Base-by-base conservation (phyloP, 2,113 vertebrate genomes). In the Brachyhypopomus occidentalis region DNA sequence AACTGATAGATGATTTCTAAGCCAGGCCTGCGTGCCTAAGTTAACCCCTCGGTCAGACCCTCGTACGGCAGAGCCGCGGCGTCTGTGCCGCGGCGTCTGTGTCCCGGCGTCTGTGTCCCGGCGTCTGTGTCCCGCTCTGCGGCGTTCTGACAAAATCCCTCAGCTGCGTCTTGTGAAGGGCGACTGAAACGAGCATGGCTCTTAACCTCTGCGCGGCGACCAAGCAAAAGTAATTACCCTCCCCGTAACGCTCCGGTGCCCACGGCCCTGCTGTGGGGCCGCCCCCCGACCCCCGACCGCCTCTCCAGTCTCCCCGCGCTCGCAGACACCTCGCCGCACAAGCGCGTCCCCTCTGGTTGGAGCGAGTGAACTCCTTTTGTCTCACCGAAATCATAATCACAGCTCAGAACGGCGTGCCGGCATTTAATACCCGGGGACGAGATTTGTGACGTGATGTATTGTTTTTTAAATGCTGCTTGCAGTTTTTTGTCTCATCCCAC, bases 151-250 rank as follows among this genome's bases (percentile, higher is more conserved):
- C 8, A 52, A 52, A 64, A 64, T 6, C 12, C 59, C 11, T 48
- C 59, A 25, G 45, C 45, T 63, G 62, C 38, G 48, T 7, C 38
- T 2, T 1, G 69, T 48, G 23, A 20, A 64, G 23, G 64, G 7
- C n/a, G 4, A 4, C 38, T 72, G 23, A 27, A 77, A 16, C 1
- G 5, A 27, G 36, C 22, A 5, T 30, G 59, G 0, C 7, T 2
- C 63, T 63, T 60, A 38, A 62, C 58, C 75, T 22, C 6, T 23
- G 20, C 14, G 41, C 45, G 2, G 22, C 25, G 23, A 77, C 60
- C 20, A 38, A 77, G 62, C 38, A 34, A 77, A 77, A 66, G n/a
- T 66, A 52, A 77, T 77, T 64, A 52, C 27, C 27, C 23, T 4
- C 38, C 8, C 22, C 22, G n/a, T 23, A 23, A 48, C 69, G n/a